Conservation (phyloP, 2,888 invertebrate genomes). For the Amiota mariae region DNA sequence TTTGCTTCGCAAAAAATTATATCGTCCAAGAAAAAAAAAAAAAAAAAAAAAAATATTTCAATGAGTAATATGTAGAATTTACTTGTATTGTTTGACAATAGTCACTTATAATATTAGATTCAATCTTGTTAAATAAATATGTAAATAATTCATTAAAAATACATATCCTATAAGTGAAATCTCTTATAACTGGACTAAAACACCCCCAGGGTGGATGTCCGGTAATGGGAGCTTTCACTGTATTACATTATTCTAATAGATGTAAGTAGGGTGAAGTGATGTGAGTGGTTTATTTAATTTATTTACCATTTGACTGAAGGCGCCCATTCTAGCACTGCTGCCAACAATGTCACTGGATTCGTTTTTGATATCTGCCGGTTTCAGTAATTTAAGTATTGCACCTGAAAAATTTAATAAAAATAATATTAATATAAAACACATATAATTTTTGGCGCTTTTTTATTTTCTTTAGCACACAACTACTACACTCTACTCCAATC, state of each 20-base stretch:
- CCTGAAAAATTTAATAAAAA: constrained; percentile 55
- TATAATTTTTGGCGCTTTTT: not conserved
- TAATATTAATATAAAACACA: constrained; percentile 23
- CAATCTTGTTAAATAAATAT: too few species aligned
- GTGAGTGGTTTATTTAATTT: not conserved
- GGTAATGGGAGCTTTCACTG: not conserved
- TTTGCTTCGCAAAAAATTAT: too few species aligned
- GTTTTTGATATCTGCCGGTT: constrained; percentile 67
- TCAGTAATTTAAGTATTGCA: constrained; percentile 69
- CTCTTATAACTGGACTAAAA: not conserved
- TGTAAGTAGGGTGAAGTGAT: too few species aligned
- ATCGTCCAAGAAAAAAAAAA: too few species aligned
- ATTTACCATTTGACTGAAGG: constrained; percentile 67
- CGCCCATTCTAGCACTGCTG: constrained; percentile 61
- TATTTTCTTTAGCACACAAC: not conserved
- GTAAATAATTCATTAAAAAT: too few species aligned
- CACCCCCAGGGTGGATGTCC: not conserved
- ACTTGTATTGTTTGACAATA: too few species aligned
- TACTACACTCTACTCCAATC: too few species aligned
- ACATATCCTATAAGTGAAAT: not conserved
- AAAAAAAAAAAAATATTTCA: too few species aligned
- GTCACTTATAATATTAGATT: too few species aligned
- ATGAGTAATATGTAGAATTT: too few species aligned
- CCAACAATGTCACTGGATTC: constrained; percentile 54
- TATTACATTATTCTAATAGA: too few species aligned